These are phyloP conservation scores for Theretra japonica DNA, from an alignment of 2,888 invertebrate species.

Conservation along the genomic window DNA sequence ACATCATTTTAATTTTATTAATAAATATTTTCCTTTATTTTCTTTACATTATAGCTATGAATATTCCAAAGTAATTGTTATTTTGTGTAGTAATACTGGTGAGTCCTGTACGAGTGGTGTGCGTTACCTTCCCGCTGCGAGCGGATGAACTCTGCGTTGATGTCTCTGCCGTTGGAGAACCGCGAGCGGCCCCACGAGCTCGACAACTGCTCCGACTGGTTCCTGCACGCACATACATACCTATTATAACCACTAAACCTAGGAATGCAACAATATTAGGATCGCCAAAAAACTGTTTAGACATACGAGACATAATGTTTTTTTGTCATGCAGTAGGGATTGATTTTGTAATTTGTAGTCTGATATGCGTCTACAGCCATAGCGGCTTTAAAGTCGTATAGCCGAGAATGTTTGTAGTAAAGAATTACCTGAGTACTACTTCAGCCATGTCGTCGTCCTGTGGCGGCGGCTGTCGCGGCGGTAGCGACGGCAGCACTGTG, in stretches of 20 bases:
- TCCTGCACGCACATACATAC: neutral
- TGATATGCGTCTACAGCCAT: too few species aligned
- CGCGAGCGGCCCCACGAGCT: constrained; percentile 71
- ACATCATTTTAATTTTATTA: too few species aligned
- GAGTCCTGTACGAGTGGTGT: too few species aligned
- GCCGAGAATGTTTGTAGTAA: too few species aligned
- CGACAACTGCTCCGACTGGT: constrained; percentile 45
- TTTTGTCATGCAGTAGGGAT: too few species aligned
- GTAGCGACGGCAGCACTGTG: constrained; percentile 72
- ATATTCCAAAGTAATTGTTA: neutral
- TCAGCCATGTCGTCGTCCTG: constrained; percentile 65
- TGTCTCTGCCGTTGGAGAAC: constrained; percentile 76
- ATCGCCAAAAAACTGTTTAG: too few species aligned
- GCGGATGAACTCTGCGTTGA: constrained; percentile 73
- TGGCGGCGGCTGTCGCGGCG: constrained; percentile 65
- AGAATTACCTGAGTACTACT: constrained; percentile 63
- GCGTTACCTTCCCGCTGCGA: constrained; percentile 72
- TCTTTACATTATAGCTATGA: too few species aligned
- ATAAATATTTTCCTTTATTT: too few species aligned
- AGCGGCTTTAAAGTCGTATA: too few species aligned
- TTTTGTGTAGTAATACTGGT: neutral
- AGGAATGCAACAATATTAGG: too few species aligned
- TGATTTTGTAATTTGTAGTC: too few species aligned
- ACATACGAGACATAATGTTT: too few species aligned
- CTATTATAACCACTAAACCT: neutral